phyloP scores from a whole-genome alignment of 2,888 invertebrate species.

The Strigamia maritima region DNA sequence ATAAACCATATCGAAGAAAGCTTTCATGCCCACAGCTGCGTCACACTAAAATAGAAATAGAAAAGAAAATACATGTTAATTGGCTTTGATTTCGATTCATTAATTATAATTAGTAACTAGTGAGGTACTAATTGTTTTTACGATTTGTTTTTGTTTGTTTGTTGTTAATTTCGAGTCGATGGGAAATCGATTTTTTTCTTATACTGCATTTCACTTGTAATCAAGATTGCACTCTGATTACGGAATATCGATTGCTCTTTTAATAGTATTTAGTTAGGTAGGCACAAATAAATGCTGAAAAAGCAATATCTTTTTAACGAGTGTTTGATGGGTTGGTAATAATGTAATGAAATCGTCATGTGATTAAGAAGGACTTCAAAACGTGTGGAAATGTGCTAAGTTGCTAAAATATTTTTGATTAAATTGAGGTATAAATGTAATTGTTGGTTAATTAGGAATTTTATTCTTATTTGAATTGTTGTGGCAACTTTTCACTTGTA shows the following conservation, averaged over 20 bases:
- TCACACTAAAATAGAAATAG: conserved; percentile 68
- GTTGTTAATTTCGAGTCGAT: background rate
- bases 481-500: no score
- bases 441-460: no score
- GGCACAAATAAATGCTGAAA: background rate
- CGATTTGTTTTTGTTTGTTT: background rate
- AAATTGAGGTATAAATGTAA: no score
- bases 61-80: conserved; percentile 13
- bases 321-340: background rate
- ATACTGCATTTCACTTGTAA: background rate
- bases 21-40: conserved; percentile 89
- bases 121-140: background rate
- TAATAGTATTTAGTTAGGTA: background rate
- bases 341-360: background rate
- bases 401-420: no score
- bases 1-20: conserved; percentile 96
- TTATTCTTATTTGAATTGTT: no score
- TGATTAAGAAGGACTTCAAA: background rate
- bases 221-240: conserved; percentile 2
- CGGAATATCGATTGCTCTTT: background rate
- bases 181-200: background rate
- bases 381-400: background rate
- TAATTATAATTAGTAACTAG: background rate
- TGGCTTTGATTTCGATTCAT: conserved; percentile 31
- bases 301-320: background rate